Conservation (phyloP, 2,113 vertebrate genomes). For the Hepsetus odoe region DNA sequence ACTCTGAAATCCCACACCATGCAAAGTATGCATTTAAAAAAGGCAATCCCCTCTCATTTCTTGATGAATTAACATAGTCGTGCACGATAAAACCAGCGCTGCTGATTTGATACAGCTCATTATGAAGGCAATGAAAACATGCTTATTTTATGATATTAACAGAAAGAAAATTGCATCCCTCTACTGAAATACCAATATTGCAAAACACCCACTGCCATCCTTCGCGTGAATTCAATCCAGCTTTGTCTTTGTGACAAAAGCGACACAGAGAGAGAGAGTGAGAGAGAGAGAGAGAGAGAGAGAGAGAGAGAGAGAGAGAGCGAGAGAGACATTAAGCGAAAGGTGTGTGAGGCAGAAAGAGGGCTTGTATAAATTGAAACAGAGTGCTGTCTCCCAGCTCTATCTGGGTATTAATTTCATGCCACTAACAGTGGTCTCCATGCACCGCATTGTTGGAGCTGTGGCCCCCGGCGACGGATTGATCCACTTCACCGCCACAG, state of each 20-base stretch:
- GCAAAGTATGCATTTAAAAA: constrained; percentile 45
- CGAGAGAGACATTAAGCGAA: not conserved
- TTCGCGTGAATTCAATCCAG: constrained; percentile 43
- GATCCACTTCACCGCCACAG: constrained; percentile 91
- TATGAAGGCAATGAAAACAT: constrained; percentile 51
- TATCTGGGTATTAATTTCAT: constrained; percentile 75
- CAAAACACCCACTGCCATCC: constrained; percentile 37
- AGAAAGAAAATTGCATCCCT: constrained; percentile 50
- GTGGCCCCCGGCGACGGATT: constrained; percentile 87
- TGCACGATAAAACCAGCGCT: constrained; percentile 32
- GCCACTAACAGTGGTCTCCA: constrained; percentile 74
- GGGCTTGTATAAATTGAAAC: constrained; percentile 34
- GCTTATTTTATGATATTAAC: constrained; percentile 53
- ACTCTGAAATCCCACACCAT: constrained; percentile 37
- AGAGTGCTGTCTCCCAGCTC: constrained; percentile 34
- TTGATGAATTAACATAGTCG: constrained; percentile 35
- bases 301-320: not conserved
- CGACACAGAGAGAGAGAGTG: not conserved
- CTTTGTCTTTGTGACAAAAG: not conserved
- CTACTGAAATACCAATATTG: constrained; percentile 38
- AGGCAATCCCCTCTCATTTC: constrained; percentile 44
- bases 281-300: not conserved
- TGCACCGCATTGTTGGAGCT: constrained; percentile 83
- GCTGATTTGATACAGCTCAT: constrained; percentile 51
- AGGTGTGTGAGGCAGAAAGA: not conserved